Evolutionary conservation across 2,797 vertebrate genomes (phyloP).

Genomic region (Gambusia yucatana): DNA sequence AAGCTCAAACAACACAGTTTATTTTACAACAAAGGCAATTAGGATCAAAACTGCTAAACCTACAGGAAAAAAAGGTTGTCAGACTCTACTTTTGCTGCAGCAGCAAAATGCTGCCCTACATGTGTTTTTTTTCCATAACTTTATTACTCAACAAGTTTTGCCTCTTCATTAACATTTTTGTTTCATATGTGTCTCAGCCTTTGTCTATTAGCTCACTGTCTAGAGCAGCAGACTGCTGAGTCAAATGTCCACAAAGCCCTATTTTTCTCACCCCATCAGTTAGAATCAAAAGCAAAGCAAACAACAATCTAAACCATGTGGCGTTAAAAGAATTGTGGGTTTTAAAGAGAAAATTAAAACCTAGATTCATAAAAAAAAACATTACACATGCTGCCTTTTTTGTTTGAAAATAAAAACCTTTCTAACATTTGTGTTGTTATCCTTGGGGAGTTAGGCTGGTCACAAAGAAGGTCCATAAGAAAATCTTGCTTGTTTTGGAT

Average conservation of each 20-base stretch:
- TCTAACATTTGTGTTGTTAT: conserved; percentile 53
- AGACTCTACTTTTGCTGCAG: conserved; percentile 14
- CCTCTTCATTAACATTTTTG: conserved; percentile 52
- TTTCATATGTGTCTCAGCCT: conserved; percentile 38
- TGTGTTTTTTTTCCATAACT: neutral
- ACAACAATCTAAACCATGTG: conserved; percentile 69
- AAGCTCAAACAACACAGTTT: conserved; percentile 77
- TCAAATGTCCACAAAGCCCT: conserved; percentile 50
- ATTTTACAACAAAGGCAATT: conserved; percentile 63
- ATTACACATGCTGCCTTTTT: conserved; percentile 41
- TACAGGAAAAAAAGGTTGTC: conserved; percentile 6
- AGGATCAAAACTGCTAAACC: conserved; percentile 41
- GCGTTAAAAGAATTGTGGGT: conserved; percentile 62
- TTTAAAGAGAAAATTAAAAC: conserved; percentile 67
- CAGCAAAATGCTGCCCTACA: conserved; percentile 15
- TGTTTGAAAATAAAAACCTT: conserved; percentile 55
- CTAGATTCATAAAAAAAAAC: conserved; percentile 65
- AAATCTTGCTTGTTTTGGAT: neutral
- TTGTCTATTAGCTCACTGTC: conserved; percentile 46
- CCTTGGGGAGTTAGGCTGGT: conserved; percentile 20
- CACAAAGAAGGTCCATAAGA: neutral
- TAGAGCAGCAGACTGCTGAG: conserved; percentile 47
- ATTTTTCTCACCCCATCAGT: conserved; percentile 36
- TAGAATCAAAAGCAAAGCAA: conserved; percentile 48
- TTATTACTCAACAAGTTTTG: conserved; percentile 11